Evolutionary conservation across 2,113 vertebrate species (phyloP).

Genomic region (Nettapus auritus): DNA sequence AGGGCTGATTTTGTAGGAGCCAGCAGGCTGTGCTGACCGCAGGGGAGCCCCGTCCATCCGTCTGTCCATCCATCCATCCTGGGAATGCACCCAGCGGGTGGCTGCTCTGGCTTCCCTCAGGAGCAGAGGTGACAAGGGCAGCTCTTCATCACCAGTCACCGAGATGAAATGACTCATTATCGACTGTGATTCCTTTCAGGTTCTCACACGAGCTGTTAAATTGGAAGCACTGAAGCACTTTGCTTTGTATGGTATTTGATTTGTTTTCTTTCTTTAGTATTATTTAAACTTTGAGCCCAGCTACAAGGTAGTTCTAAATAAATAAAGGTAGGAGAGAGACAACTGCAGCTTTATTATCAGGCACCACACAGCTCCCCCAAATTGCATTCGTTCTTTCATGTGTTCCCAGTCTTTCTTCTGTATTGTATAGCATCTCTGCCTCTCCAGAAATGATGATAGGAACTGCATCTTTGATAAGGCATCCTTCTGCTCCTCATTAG

Average conservation of each 20-base stretch:
- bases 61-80: rapidly evolving
- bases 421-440: background rate
- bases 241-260: background rate
- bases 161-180: background rate
- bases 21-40: background rate
- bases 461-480: background rate
- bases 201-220: background rate
- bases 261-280: background rate
- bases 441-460: background rate
- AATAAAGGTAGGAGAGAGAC: background rate
- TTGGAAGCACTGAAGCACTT: constrained; percentile 10
- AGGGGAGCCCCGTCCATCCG: background rate
- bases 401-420: background rate
- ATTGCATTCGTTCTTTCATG: background rate
- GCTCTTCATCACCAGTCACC: background rate
- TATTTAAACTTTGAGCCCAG: background rate
- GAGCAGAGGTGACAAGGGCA: background rate
- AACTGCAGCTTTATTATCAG: background rate
- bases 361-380: background rate
- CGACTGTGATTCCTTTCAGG: background rate
- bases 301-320: background rate
- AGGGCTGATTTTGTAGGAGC: background rate
- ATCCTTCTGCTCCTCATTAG: background rate
- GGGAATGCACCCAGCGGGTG: background rate
- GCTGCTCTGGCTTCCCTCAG: background rate